phyloP scores from a whole-genome alignment of 2,113 vertebrate genomes.

The Sorex araneus region DNA sequence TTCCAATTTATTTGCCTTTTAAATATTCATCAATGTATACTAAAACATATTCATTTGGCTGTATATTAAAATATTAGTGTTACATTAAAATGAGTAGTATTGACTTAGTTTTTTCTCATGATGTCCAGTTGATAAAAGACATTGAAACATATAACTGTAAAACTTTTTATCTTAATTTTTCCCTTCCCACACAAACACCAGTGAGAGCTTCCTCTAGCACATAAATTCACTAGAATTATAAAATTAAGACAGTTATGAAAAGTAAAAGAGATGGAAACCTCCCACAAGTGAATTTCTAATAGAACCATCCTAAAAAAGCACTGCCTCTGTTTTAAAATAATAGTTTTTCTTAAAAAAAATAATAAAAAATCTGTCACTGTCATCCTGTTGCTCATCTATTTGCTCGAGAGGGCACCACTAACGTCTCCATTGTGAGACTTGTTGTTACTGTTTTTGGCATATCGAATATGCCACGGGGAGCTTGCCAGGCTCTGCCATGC shows the following conservation, averaged over 20 bases:
- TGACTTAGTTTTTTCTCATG: neutral
- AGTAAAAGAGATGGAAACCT: neutral
- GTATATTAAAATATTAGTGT: neutral
- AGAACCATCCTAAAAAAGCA: neutral
- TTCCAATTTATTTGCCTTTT: no score
- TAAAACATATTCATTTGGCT: neutral
- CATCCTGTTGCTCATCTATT: no score
- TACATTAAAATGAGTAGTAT: neutral
- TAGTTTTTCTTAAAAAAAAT: neutral
- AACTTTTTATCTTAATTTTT: neutral
- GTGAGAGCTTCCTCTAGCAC: neutral
- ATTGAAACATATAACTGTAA: neutral
- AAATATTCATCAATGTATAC: neutral
- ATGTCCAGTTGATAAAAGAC: neutral
- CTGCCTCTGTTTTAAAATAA: neutral
- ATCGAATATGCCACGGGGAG: no score
- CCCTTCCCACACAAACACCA: neutral
- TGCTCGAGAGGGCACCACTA: no score
- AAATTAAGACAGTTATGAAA: conserved; percentile 29
- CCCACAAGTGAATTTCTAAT: neutral
- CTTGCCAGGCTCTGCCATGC: no score
- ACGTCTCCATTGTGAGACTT: no score
- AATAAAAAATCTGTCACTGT: no score
- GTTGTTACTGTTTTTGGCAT: no score
- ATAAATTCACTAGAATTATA: neutral